A percentile compares a stretch with the other conserved stretches of the same genome.
Conservation (phyloP, 2,797 vertebrate genomes). For the Crocidura indochinensis region DNA sequence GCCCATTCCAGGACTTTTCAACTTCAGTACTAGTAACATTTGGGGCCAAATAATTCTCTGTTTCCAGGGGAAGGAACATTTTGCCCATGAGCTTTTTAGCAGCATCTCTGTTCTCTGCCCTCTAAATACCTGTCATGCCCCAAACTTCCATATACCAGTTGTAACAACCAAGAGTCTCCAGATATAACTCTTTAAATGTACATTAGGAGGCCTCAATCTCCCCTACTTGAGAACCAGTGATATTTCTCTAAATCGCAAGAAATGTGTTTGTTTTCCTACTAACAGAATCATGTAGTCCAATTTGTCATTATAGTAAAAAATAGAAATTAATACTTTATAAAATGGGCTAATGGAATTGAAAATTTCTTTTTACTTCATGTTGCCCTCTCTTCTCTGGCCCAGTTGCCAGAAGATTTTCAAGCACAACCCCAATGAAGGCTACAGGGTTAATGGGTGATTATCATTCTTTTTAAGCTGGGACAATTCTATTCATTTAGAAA, state of each 20-base stretch:
- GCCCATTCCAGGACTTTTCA: neutral
- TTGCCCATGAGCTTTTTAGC: neutral
- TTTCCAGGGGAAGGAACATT: neutral
- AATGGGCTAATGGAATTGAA: conserved; percentile 80
- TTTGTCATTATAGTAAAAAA: conserved; percentile 46
- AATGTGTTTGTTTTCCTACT: neutral
- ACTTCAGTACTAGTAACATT: neutral
- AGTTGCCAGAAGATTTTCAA: conserved; percentile 78
- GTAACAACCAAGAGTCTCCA: too few species aligned
- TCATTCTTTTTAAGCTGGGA: conserved; percentile 50
- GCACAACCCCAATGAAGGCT: conserved; percentile 69
- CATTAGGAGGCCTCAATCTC: too few species aligned
- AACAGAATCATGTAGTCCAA: conserved; percentile 5
- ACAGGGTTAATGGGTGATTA: conserved; percentile 63
- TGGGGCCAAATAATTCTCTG: neutral
- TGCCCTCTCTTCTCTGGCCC: conserved; percentile 43
- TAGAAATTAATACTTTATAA: conserved; percentile 57
- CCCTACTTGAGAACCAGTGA: neutral
- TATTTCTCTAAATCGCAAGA: conserved; percentile 35
- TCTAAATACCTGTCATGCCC: too few species aligned
- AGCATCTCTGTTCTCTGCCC: neutral
- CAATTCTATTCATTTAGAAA: conserved; percentile 76
- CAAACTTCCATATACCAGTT: too few species aligned
- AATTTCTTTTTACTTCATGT: conserved; percentile 76
- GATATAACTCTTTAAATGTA: too few species aligned